Evolutionary conservation across 2,888 invertebrate genomes (phyloP).

Genomic region (Rotaria macrura): DNA sequence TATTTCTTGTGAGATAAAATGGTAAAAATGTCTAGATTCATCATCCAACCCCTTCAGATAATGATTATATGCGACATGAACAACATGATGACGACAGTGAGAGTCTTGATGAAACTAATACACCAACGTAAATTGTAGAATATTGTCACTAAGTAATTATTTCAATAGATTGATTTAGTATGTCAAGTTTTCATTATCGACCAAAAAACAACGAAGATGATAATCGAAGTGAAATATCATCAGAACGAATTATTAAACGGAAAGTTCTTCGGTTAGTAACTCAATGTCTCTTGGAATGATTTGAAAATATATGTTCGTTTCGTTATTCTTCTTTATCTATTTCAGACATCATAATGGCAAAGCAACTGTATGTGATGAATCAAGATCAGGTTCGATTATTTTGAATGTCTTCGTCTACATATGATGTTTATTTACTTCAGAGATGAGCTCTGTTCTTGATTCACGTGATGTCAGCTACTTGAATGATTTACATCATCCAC

Average conservation of each 20-base stretch:
- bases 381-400: background rate
- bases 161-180: background rate
- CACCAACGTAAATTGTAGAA: background rate
- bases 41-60: background rate
- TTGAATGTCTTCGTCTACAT: too few relatives aligned
- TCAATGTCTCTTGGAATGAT: background rate
- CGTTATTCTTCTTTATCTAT: background rate
- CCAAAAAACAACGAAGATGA: background rate
- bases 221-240: slow-evolving; percentile 6
- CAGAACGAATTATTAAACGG: background rate
- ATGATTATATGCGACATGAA: background rate
- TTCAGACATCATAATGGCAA: background rate
- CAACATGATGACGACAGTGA: background rate
- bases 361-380: slow-evolving; percentile 20
- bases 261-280: slow-evolving; percentile 14
- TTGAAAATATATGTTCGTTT: background rate
- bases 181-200: background rate
- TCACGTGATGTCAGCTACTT: background rate
- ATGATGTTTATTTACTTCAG: background rate
- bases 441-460: background rate
- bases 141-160: background rate
- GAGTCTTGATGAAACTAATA: slow-evolving; percentile 9
- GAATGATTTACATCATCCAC: background rate
- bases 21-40: background rate
- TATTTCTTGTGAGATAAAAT: background rate